Percentiles rank a stretch among this genome's conserved stretches.
These are phyloP conservation scores for Pluvialis apricaria DNA, from an alignment of 2,113 vertebrate species.

Conservation along the genomic window DNA sequence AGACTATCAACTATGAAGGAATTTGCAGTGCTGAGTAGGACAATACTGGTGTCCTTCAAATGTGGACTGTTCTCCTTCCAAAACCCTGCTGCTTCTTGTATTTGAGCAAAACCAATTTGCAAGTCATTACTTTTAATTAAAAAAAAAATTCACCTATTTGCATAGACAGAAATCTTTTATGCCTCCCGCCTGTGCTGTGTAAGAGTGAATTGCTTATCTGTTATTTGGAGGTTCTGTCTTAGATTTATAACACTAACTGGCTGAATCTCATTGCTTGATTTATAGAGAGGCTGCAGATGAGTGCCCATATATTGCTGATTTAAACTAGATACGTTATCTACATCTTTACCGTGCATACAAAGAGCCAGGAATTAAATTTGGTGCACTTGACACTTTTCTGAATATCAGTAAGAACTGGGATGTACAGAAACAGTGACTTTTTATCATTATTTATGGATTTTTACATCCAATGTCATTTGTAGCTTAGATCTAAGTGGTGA, in stretches of 20 bases:
- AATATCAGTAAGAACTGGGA: background rate
- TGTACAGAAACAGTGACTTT: background rate
- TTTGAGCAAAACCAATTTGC: background rate
- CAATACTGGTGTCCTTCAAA: background rate
- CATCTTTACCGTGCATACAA: constrained; percentile 9
- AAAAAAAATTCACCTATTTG: background rate
- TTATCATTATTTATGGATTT: background rate
- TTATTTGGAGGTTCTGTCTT: background rate
- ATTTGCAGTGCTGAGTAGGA: background rate
- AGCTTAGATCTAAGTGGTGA: background rate
- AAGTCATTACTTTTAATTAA: background rate
- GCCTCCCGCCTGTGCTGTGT: background rate
- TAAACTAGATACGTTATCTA: background rate
- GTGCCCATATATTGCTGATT: background rate
- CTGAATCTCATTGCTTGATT: background rate
- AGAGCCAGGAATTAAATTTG: constrained; percentile 3
- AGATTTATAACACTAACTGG: background rate
- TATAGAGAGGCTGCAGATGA: background rate
- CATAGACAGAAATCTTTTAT: background rate
- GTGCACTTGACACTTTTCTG: background rate
- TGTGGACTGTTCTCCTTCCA: background rate
- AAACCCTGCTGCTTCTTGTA: background rate
- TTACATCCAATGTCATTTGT: background rate
- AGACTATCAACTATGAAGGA: background rate
- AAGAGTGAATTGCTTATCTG: background rate